A percentile compares a stretch with the other conserved stretches of the same genome.
Conservation (phyloP, 2,797 vertebrate species). For the Clarias pachynema region DNA sequence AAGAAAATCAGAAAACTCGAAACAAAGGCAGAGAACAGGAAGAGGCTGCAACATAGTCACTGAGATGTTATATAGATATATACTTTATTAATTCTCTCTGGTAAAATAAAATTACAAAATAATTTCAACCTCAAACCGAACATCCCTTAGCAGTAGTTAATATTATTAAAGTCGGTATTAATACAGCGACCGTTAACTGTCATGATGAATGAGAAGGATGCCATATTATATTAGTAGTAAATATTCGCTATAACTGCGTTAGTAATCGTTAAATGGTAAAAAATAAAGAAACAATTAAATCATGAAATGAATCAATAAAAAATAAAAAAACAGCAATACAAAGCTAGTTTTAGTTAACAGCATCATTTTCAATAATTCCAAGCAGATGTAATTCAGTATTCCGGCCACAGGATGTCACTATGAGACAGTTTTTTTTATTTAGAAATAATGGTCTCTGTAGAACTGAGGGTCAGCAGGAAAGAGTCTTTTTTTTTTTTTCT, state of each 20-base stretch:
- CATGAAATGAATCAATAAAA: background rate
- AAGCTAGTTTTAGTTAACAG: conserved; percentile 80
- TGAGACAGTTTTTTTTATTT: conserved; percentile 71
- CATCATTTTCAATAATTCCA: conserved; percentile 80
- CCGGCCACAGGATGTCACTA: conserved; percentile 81
- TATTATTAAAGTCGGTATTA: conserved; percentile 73
- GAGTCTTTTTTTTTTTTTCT: conserved; percentile 64
- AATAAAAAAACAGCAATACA: conserved; percentile 70
- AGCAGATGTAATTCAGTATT: conserved; percentile 80
- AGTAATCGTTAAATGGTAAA: conserved; percentile 78
- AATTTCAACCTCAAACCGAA: conserved; percentile 83
- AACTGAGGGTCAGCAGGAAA: conserved; percentile 67
- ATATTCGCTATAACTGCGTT: conserved; percentile 80
- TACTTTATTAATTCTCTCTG: conserved; percentile 88
- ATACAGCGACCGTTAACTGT: conserved; percentile 78
- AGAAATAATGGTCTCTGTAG: conserved; percentile 69
- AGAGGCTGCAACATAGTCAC: conserved; percentile 55
- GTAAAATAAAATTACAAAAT: conserved; percentile 89
- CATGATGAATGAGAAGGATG: conserved; percentile 82
- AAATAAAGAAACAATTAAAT: conserved; percentile 62
- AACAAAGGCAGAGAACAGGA: background rate
- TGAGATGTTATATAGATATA: conserved; percentile 81
- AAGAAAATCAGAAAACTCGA: background rate
- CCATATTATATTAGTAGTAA: conserved; percentile 79
- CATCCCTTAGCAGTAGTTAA: conserved; percentile 77